A percentile compares a stretch with the other conserved stretches of the same genome.
Conservation (phyloP, 2,113 vertebrate genomes). For the Oreochromis tanganicae region DNA sequence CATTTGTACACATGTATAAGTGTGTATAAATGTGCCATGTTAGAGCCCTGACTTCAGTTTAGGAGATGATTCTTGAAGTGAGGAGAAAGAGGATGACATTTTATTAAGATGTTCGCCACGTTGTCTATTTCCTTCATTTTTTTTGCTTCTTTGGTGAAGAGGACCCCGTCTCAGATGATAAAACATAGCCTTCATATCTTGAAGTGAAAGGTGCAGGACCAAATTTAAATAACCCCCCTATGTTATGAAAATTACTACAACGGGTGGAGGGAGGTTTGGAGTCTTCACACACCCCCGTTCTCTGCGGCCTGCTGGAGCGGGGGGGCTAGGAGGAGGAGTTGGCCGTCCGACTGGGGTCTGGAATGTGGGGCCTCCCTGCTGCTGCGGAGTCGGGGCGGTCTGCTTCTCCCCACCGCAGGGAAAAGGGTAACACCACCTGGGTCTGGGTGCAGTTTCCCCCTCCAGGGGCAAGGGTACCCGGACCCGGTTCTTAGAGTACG, state of each 20-base stretch:
- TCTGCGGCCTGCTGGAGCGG: too few relatives aligned
- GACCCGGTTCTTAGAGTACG: too few relatives aligned
- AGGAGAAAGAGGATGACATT: not conserved
- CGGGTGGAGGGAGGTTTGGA: too few relatives aligned
- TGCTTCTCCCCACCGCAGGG: too few relatives aligned
- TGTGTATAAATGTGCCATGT: not conserved
- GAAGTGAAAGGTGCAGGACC: not conserved
- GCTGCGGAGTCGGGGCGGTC: too few relatives aligned
- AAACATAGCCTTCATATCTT: not conserved
- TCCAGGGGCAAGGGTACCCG: too few relatives aligned
- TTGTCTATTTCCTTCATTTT: not conserved
- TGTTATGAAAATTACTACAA: not conserved
- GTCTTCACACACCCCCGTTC: too few relatives aligned
- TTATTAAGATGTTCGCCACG: not conserved
- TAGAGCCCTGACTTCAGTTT: not conserved
- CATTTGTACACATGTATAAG: not conserved
- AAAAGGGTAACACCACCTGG: too few relatives aligned
- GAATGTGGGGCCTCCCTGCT: too few relatives aligned
- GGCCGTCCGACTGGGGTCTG: too few relatives aligned
- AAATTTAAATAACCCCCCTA: not conserved
- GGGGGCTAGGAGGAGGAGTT: too few relatives aligned
- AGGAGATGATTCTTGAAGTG: not conserved
- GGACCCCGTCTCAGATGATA: not conserved
- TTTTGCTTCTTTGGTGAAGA: not conserved
- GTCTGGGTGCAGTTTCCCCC: too few relatives aligned